Base-by-base conservation (phyloP, 2,113 vertebrate genomes). In the Ageneiosus marmoratus region DNA sequence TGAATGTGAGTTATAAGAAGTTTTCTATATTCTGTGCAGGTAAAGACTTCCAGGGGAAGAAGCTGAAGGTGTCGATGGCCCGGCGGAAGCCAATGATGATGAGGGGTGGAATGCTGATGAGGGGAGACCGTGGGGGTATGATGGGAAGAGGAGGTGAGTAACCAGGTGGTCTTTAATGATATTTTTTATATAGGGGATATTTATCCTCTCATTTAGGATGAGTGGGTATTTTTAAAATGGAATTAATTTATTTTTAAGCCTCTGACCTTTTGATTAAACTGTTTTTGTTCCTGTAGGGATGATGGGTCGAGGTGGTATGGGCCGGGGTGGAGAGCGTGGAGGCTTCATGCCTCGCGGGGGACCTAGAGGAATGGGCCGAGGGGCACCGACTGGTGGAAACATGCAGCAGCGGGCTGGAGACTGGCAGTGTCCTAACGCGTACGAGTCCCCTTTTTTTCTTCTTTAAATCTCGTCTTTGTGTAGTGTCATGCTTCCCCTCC, bases 391-490 rank as follows among this genome's bases (percentile, higher is more conserved):
- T 2, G 96, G 96, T 79, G 95, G 96, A 69, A 99, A 98, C 29
- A 96, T 97, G 90, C 97, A 99, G 87, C 97, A 98, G 89, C 94
- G 98, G 62, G 98, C 96, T 0, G 98, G 98, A 0, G 98, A 99
- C 93, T 99, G 98, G 98, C 96, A 98, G 91, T 99, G 98, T 88
- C 98, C 97, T 32, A 99, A 99, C 69, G 97, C 96, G 98, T 99
- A 93, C 84, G 97, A 95, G 77, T 58, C 27, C 18, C 48, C 15
- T 0, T 8, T 7, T 34, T 0, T 83, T 80, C 4, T 55, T 13
- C 3, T 37, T 8, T 79, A 55, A 20, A 24, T 4, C 13, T 29
- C 2, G 22, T 7, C 20, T 22, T 69, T 24, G 37, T 22, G 6
- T 16, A 13, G 10, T 50, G 13, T 74, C 72, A 10, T 51, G n/a